These are phyloP conservation scores for Lepidotrigona ventralis DNA, from an alignment of 1,140 invertebrate genomes.

Conservation along the genomic window DNA sequence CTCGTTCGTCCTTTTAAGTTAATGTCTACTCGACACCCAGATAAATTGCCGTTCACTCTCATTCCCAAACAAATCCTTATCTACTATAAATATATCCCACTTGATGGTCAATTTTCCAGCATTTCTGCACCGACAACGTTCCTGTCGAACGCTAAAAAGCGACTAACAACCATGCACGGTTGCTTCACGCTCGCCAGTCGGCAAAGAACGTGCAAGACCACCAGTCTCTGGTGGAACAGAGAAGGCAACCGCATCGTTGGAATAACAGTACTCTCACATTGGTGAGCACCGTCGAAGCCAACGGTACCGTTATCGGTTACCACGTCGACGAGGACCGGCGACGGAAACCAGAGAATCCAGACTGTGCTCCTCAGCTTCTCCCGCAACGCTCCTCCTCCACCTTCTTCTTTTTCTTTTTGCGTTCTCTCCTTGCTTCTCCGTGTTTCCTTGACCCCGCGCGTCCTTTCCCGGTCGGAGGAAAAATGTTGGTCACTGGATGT, in stretches of 20 bases:
- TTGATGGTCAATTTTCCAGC: background rate
- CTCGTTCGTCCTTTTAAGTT: background rate
- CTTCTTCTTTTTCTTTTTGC: background rate
- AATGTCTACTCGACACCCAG: background rate
- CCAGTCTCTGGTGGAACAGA: conserved; percentile 10
- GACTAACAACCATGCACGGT: conserved; percentile 5
- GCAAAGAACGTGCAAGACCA: conserved; percentile 10
- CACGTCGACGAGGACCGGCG: conserved; percentile 42
- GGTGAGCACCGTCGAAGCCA: conserved; percentile 68
- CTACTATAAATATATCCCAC: background rate
- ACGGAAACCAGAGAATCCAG: conserved; percentile 36
- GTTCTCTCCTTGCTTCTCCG: background rate
- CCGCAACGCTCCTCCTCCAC: background rate
- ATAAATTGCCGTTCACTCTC: background rate
- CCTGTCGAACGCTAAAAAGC: conserved; percentile 4
- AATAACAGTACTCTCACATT: conserved; percentile 76
- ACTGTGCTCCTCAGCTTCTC: conserved; percentile 11
- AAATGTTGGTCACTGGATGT: conserved; percentile 40
- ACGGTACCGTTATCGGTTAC: conserved; percentile 74
- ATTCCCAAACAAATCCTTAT: background rate
- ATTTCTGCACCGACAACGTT: background rate
- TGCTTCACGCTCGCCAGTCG: background rate
- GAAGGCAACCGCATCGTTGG: conserved; percentile 66
- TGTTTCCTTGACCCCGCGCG: conserved; percentile 24
- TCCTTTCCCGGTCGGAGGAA: conserved; percentile 26